phyloP scores from a whole-genome alignment of 2,797 vertebrate genomes.

The Anableps anableps region DNA sequence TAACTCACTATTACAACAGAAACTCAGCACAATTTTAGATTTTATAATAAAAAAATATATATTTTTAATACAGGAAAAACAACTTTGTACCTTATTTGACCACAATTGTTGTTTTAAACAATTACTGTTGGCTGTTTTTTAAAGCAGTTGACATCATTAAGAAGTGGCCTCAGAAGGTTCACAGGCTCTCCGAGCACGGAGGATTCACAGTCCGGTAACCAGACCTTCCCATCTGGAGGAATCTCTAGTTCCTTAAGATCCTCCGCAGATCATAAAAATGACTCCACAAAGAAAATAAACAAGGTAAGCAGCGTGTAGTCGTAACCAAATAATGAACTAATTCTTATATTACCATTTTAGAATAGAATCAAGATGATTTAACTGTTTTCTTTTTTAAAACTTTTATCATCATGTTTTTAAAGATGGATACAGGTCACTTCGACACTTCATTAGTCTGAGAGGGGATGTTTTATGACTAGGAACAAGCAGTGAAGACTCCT shows the following conservation, averaged over 20 bases:
- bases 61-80: neutral
- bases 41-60: neutral
- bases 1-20: neutral
- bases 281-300: slow-evolving; percentile 88
- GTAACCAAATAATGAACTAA: neutral
- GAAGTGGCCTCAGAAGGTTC: slow-evolving; percentile 96
- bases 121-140: slow-evolving; percentile 17
- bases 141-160: slow-evolving; percentile 92
- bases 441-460: neutral
- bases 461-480: neutral
- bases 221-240: slow-evolving; percentile 86
- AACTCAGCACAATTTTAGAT: neutral
- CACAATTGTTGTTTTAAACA: slow-evolving; percentile 11
- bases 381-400: neutral
- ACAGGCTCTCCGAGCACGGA: slow-evolving; percentile 91
- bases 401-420: neutral
- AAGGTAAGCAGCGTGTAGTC: slow-evolving; percentile 80
- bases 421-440: neutral
- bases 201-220: slow-evolving; percentile 89
- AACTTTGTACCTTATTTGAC: neutral
- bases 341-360: neutral
- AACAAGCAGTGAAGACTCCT: neutral
- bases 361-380: neutral
- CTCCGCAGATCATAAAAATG: slow-evolving; percentile 91
- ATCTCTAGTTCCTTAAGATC: slow-evolving; percentile 90